Evolutionary conservation across 1,140 invertebrate genomes (phyloP), one percentile per base, ranked within the genome.

Genomic region (Calephelis nemesis): DNA sequence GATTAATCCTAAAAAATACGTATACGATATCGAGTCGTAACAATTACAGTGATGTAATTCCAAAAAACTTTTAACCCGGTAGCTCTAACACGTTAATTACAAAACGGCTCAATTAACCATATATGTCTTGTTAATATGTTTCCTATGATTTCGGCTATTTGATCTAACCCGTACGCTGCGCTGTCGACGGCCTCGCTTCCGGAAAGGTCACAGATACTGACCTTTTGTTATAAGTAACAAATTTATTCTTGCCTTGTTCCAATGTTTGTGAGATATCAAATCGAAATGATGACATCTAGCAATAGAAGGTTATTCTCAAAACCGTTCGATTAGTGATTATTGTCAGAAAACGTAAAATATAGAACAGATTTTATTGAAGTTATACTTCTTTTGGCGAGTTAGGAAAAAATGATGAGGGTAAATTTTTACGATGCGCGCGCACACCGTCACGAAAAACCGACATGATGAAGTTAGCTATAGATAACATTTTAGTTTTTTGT

Each of bases 251-350:
- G 75, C 73, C 76, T 78, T 71, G 69, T 76, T 72, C 69, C 67
- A 70, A 78, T 73, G 72, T 75, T 76, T 79, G 74, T 75, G 73
- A 74, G 75, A 73, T 78, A 77, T 80, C 74, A 73, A 79, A 74
- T 75, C 63, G 67, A 63, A 72, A 72, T 79, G 78, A 83, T 82
- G 82, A 82, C 82, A 84, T 79, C 81, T 84, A 69, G 63, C 75
- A 70, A 54, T 64, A 63, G 69, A 60, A 66, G 62, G 45, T 30
- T 62, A 70, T 79, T 83, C 74, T 62, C 71, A 8, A 70, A 70
- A 69, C n/a, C 65, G 42, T 42, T 73, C 73, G 67, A 76, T 74
- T 30, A 30, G 30, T 45, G 42, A 79, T 70, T 63, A n/a, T 47
- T 13, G 8, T 4, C n/a, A 4, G 12, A 60, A 8, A 30, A 7